A percentile compares a stretch with the other conserved stretches of the same genome.
Conservation (phyloP, 1,140 invertebrate species). For the Leptinotarsa undecemlineata region DNA sequence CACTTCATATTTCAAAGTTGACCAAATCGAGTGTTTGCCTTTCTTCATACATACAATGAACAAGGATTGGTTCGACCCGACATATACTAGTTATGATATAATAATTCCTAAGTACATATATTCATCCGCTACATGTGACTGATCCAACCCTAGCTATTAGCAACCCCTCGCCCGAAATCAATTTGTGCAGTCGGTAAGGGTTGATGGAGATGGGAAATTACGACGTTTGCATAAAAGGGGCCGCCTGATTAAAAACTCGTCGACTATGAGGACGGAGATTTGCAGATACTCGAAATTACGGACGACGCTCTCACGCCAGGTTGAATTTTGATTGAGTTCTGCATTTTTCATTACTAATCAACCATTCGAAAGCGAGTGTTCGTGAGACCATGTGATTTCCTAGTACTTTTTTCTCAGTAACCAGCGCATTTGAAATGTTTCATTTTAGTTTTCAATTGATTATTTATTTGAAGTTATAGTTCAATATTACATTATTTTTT, state of each 20-base stretch:
- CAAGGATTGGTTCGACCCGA: constrained; percentile 21
- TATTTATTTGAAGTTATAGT: too few relatives aligned
- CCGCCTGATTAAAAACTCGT: constrained; percentile 50
- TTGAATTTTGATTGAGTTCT: constrained; percentile 15
- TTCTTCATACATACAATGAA: background rate
- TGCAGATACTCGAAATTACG: constrained; percentile 39
- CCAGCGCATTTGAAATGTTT: too few relatives aligned
- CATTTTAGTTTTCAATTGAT: too few relatives aligned
- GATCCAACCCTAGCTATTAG: constrained; percentile 47
- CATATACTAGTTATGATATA: constrained; percentile 54
- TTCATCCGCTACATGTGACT: constrained; percentile 47
- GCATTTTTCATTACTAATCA: background rate
- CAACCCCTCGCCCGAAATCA: constrained; percentile 47
- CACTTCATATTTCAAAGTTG: constrained; percentile 29
- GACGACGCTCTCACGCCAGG: constrained; percentile 12
- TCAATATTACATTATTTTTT: too few relatives aligned
- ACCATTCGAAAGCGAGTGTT: too few relatives aligned
- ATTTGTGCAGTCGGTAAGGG: constrained; percentile 51
- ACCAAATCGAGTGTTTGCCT: constrained; percentile 26
- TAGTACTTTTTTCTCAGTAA: too few relatives aligned
- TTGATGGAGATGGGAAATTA: constrained; percentile 47
- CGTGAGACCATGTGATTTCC: too few relatives aligned
- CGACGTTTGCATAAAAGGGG: constrained; percentile 48
- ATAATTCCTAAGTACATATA: constrained; percentile 54
- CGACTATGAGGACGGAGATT: constrained; percentile 32